A percentile compares a stretch with the other conserved stretches of the same genome.
Conservation (phyloP, 2,113 vertebrate genomes). For the Trogon surrucura region DNA sequence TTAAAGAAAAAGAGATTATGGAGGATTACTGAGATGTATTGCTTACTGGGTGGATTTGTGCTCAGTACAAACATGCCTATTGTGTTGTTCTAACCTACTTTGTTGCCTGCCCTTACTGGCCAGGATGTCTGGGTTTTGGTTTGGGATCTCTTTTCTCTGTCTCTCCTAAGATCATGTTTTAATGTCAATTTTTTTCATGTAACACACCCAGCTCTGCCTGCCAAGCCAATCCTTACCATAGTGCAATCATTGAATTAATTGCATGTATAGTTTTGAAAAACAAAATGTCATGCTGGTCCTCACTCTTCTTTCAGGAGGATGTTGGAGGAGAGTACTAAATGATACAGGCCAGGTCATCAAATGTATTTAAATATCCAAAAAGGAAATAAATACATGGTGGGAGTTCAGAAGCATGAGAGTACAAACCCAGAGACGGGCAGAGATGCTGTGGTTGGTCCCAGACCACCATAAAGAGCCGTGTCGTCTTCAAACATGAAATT, state of each 20-base stretch:
- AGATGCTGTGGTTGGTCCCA: not conserved
- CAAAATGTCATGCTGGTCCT: not conserved
- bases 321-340: not conserved
- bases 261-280: not conserved
- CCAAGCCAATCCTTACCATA: not conserved
- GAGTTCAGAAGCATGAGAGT: not conserved
- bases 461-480: not conserved
- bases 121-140: not conserved
- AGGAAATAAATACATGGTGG: not conserved
- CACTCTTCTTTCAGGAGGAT: not conserved
- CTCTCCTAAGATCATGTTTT: not conserved
- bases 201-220: not conserved
- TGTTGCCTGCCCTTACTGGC: not conserved
- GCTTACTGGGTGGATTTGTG: not conserved
- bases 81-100: not conserved
- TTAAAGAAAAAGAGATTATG: not conserved
- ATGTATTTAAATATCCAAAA: not conserved
- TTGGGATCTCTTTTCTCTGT: not conserved
- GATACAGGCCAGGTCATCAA: accelerated
- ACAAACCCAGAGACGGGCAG: not conserved
- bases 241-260: not conserved
- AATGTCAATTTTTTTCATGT: not conserved
- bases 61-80: not conserved
- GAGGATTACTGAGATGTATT: not conserved
- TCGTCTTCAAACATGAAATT: not conserved